phyloP scores from a whole-genome alignment of 2,113 vertebrate species.

The Cheilinus undulatus region DNA sequence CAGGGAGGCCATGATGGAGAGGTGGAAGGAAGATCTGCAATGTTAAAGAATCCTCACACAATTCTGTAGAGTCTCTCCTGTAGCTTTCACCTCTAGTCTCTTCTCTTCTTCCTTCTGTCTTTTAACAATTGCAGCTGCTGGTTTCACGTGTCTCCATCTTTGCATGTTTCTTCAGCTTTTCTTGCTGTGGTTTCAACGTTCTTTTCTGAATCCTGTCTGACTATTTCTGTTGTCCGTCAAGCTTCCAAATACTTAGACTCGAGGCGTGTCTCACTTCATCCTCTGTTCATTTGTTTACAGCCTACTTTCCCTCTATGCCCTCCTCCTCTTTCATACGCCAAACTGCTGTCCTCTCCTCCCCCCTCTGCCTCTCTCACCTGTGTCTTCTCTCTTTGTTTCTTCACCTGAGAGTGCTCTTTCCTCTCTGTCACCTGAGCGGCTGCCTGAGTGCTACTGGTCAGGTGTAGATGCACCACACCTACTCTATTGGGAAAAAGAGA shows the following conservation, averaged over 20 bases:
- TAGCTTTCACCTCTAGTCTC: conserved; percentile 3
- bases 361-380: not conserved
- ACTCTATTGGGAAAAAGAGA: conserved; percentile 33
- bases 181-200: not conserved
- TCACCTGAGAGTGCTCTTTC: conserved; percentile 17
- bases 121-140: not conserved
- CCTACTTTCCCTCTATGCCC: conserved; percentile 4
- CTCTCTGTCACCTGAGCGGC: conserved; percentile 50
- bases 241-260: too few relatives aligned
- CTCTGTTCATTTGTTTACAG: conserved; percentile 55
- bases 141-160: conserved; percentile 17
- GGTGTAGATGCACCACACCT: conserved; percentile 60
- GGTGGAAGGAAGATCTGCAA: not conserved
- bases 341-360: not conserved
- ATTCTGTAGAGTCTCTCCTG: not conserved
- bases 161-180: not conserved
- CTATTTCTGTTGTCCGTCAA: too few relatives aligned
- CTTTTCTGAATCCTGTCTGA: not conserved
- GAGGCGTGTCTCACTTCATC: conserved; percentile 34
- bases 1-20: conserved; percentile 86
- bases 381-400: conserved; percentile 23
- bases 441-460: conserved; percentile 48
- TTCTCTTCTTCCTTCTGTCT: conserved; percentile 8
- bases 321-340: conserved; percentile 35
- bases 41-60: not conserved